Evolutionary conservation across 2,113 vertebrate species (phyloP), one percentile per base, ranked within the genome.

Genomic region (Bubo scandiacus): DNA sequence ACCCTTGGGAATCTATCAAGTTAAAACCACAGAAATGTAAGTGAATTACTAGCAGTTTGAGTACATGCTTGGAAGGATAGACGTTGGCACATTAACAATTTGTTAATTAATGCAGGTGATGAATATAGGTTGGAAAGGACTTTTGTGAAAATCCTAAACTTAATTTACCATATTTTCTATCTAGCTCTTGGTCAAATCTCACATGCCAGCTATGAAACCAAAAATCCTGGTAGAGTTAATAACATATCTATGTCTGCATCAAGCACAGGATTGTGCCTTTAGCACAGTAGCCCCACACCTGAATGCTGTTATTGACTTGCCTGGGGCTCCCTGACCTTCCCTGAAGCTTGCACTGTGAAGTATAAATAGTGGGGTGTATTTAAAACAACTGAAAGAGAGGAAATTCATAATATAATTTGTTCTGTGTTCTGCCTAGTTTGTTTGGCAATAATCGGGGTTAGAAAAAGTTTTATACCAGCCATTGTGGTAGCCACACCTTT

Each of bases 41-140:
- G 58, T 38, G 55, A 92, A 75, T 92, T 89, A 81, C 85, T 95
- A 84, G 58, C 30, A 86, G 63, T 95, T 88, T 61, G 72, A 77
- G 45, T 72, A 73, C 3, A 4, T 47, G 30, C 21, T 74, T 70
- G n/a, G 81, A 84, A 82, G 18, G 51, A 52, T 27, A 54, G 57
- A 58, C 43, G 38, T 11, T 38, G 27, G 73, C 70, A 72, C 25
- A 10, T 72, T 16, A 79, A 72, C 34, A 40, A 23, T 54, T 86
- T 59, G 32, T 71, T 75, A 87, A 79, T 84, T 92, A 83, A 85
- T 19, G 38, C n/a, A 62, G 38, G 12, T 25, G 63, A 89, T 40
- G 16, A 52, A 55, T 51, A 22, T 15, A 61, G 34, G 30, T 42
- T 81, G 32, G 34, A 77, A 92, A 79, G 34, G 32, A 34, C 27